These are phyloP conservation scores for Anguilla rostrata DNA, from an alignment of 2,113 vertebrate genomes.

Conservation along the genomic window DNA sequence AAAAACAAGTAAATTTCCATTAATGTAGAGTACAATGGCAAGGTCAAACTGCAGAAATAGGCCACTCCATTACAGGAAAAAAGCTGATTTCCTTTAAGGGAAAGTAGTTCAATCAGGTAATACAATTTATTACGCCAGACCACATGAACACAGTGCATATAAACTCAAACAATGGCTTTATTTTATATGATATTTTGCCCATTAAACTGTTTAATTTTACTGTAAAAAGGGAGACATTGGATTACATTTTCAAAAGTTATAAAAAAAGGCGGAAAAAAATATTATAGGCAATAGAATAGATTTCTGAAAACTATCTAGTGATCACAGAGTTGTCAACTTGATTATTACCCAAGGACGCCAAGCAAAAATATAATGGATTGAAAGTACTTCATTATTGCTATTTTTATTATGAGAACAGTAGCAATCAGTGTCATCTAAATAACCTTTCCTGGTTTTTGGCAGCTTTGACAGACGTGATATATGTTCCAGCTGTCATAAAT, in stretches of 20 bases:
- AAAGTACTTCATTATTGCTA: conserved; percentile 34
- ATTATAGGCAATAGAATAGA: not conserved
- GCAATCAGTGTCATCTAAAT: conserved; percentile 50
- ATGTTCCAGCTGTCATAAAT: conserved; percentile 16
- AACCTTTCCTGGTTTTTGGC: conserved; percentile 50
- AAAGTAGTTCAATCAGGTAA: not conserved
- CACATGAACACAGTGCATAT: not conserved
- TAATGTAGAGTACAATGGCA: conserved; percentile 17
- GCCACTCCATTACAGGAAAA: conserved; percentile 14
- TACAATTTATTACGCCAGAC: not conserved
- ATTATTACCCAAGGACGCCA: conserved; percentile 43
- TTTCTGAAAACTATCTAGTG: conserved; percentile 43
- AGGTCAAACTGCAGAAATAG: conserved; percentile 30
- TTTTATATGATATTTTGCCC: not conserved
- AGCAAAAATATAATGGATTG: conserved; percentile 53
- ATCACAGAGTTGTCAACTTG: conserved; percentile 28
- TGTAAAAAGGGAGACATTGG: not conserved
- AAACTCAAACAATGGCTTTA: not conserved
- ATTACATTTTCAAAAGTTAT: conserved; percentile 35
- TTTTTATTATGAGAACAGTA: conserved; percentile 45
- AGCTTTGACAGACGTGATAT: conserved; percentile 33
- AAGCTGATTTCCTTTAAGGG: conserved; percentile 12
- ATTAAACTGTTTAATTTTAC: not conserved
- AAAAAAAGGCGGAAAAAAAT: conserved; percentile 49
- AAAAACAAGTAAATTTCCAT: not conserved